These are phyloP conservation scores for Oryzaephilus surinamensis DNA, from an alignment of 1,140 invertebrate species.

Conservation along the genomic window DNA sequence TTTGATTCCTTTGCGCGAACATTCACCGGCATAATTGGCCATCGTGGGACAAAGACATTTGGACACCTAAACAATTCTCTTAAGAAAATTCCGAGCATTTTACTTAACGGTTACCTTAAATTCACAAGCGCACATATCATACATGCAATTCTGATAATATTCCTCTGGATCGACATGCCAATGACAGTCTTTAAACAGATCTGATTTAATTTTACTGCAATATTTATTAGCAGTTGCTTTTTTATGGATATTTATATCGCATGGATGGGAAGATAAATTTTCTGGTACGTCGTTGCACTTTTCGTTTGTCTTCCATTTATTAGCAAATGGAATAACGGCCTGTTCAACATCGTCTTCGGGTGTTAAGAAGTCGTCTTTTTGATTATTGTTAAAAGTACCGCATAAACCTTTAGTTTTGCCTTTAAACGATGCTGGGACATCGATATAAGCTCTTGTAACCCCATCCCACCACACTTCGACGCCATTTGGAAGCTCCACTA, in stretches of 20 bases:
- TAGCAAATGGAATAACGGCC: conserved; percentile 63
- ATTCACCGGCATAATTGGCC: conserved; percentile 68
- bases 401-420: conserved; percentile 68
- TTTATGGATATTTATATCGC: conserved; percentile 58
- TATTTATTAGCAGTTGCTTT: conserved; percentile 54
- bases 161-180: conserved; percentile 63
- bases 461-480: conserved; percentile 79
- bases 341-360: conserved; percentile 74
- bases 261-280: conserved; percentile 51
- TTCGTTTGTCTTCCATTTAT: conserved; percentile 78
- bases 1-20: conserved; percentile 53
- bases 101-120: conserved; percentile 30
- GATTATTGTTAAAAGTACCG: conserved; percentile 78
- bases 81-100: conserved; percentile 13
- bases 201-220: conserved; percentile 56
- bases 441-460: conserved; percentile 65
- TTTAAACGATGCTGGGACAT: conserved; percentile 60
- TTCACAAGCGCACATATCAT: conserved; percentile 77
- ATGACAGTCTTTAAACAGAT: conserved; percentile 44
- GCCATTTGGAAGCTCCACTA: conserved; percentile 61
- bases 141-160: conserved; percentile 72
- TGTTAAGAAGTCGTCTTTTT: conserved; percentile 81
- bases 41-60: conserved; percentile 72
- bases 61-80: too few species aligned
- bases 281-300: conserved; percentile 50